Conservation (phyloP, 2,797 vertebrate species). For the Prionace glauca region DNA sequence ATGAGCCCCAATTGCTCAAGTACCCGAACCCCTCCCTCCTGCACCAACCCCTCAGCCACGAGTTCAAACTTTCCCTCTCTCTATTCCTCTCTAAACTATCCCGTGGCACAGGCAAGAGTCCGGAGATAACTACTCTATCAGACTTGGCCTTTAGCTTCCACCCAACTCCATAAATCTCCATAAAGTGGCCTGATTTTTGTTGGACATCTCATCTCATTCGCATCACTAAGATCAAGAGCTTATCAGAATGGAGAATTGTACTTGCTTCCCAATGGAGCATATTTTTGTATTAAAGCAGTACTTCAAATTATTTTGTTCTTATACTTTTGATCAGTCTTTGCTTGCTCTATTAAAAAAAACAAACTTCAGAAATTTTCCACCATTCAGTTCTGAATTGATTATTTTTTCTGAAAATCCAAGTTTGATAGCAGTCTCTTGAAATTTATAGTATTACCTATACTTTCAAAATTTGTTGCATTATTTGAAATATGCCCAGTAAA, state of each 20-base stretch:
- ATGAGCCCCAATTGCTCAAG: too few relatives aligned
- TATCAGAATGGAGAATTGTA: background rate
- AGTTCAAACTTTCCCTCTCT: too few relatives aligned
- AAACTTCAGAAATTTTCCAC: background rate
- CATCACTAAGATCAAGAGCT: background rate
- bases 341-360: background rate
- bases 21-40: too few relatives aligned
- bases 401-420: background rate
- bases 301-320: background rate
- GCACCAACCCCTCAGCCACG: too few relatives aligned
- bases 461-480: background rate
- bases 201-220: background rate
- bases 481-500: background rate
- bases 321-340: background rate
- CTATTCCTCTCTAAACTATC: too few relatives aligned
- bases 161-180: too few relatives aligned
- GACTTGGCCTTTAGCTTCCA: too few relatives aligned
- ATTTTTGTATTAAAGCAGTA: background rate
- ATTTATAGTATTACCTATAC: background rate
- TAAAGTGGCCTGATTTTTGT: background rate
- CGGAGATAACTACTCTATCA: too few relatives aligned
- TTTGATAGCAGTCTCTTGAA: background rate
- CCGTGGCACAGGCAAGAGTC: too few relatives aligned
- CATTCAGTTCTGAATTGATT: background rate
- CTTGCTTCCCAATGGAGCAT: background rate